A percentile compares a stretch with the other conserved stretches of the same genome.
Conservation (phyloP, 2,888 invertebrate genomes). For the Phragmatobia fuliginosa region DNA sequence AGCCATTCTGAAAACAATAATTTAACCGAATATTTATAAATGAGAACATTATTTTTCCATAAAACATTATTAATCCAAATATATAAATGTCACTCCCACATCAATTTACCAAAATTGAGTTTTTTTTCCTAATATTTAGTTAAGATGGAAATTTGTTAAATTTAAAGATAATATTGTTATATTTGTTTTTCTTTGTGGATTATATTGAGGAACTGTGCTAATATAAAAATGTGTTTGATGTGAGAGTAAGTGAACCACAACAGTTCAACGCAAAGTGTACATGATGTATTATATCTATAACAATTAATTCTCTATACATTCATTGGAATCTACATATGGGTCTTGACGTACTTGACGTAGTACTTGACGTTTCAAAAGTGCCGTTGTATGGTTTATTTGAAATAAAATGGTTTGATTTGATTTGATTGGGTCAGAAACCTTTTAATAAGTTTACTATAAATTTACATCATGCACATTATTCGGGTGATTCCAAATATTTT, state of each 20-base stretch:
- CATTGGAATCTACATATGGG: neutral
- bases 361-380: no score
- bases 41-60: conserved; percentile 31
- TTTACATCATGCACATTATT: conserved; percentile 17
- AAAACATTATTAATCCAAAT: conserved; percentile 14
- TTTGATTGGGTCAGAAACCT: no score
- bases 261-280: conserved; percentile 18
- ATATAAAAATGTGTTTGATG: conserved; percentile 27
- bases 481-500: conserved; percentile 16
- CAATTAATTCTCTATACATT: conserved; percentile 1
- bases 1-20: conserved; percentile 17
- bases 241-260: conserved; percentile 14
- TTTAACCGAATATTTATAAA: conserved; percentile 20
- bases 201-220: conserved; percentile 5
- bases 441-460: neutral
- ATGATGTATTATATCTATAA: no score
- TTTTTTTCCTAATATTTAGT: neutral
- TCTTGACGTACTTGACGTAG: no score
- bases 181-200: conserved; percentile 6
- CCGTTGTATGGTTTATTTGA: no score
- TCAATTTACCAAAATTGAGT: conserved; percentile 1
- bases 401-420: no score
- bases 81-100: conserved; percentile 4
- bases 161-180: conserved; percentile 13
- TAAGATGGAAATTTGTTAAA: conserved; percentile 2